These are phyloP conservation scores for Myotis davidii DNA, from an alignment of 2,113 vertebrate genomes.

Conservation along the genomic window DNA sequence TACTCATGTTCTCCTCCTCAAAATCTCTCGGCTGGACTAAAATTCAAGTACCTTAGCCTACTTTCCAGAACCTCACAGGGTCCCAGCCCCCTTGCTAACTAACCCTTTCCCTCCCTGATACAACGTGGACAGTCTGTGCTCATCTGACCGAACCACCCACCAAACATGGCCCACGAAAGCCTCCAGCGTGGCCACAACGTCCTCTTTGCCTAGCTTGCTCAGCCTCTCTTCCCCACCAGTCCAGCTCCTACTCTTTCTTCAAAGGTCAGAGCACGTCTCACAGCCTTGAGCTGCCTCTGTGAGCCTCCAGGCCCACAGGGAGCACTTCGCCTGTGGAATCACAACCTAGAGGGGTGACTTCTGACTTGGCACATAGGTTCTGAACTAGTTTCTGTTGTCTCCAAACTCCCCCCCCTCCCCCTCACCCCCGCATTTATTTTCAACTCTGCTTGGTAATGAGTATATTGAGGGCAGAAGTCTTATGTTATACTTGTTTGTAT, in stretches of 20 bases:
- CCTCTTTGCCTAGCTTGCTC: neutral
- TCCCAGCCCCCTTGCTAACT: neutral
- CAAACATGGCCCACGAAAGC: neutral
- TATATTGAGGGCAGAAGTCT: neutral
- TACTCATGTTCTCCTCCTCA: neutral
- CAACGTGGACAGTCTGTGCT: neutral
- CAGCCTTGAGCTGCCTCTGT: neutral
- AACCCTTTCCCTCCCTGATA: neutral
- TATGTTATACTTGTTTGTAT: neutral
- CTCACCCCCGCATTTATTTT: neutral
- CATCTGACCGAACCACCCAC: fast-evolving
- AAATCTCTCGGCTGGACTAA: neutral
- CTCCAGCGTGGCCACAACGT: neutral
- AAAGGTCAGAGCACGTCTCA: neutral
- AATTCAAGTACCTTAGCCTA: neutral
- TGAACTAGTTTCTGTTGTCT: neutral
- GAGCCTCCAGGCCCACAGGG: neutral
- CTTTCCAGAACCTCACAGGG: neutral
- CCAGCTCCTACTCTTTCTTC: neutral
- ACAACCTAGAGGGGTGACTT: neutral
- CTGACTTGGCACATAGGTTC: neutral
- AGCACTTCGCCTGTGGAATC: neutral
- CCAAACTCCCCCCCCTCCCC: neutral
- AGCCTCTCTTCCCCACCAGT: neutral
- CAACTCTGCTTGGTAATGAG: neutral